Percentiles rank a stretch among this genome's conserved stretches.
phyloP scores from a whole-genome alignment of 2,888 invertebrate genomes.

The Idaea straminata region DNA sequence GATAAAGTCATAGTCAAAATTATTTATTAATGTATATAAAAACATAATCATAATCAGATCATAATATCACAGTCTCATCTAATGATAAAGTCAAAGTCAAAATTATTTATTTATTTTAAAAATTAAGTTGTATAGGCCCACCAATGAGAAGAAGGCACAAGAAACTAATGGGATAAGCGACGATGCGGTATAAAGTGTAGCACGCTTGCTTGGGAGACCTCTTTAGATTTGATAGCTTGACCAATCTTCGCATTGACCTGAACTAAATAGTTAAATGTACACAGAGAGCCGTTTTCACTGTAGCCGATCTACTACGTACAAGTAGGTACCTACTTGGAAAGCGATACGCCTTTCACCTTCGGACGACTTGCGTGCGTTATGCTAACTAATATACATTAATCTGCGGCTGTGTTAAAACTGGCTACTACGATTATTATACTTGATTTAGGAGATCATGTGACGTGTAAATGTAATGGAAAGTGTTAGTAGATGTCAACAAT shows the following conservation, averaged over 20 bases:
- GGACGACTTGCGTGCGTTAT: conserved; percentile 51
- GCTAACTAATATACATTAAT: conserved; percentile 31
- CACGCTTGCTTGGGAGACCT: neutral
- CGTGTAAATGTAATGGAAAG: neutral
- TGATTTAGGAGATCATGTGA: conserved; percentile 1
- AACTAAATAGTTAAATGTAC: conserved; percentile 5
- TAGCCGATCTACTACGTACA: conserved; percentile 64
- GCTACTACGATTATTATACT: conserved; percentile 17
- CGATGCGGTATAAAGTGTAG: neutral
- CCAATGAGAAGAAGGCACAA: no score
- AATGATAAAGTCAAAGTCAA: no score
- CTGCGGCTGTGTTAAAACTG: conserved; percentile 22
- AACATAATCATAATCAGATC: no score
- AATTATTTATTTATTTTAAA: no score
- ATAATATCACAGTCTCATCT: no score
- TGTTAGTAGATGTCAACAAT: neutral
- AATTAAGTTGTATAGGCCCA: no score
- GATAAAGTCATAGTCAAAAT: no score
- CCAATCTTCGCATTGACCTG: conserved; percentile 2
- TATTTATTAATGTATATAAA: no score
- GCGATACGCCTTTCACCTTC: conserved; percentile 78
- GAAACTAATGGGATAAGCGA: neutral
- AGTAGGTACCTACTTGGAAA: conserved; percentile 79
- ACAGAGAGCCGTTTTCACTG: conserved; percentile 63
- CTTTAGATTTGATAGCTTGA: neutral